Evolutionary conservation across 2,888 invertebrate genomes (phyloP).

Genomic region (Alitta virens): DNA sequence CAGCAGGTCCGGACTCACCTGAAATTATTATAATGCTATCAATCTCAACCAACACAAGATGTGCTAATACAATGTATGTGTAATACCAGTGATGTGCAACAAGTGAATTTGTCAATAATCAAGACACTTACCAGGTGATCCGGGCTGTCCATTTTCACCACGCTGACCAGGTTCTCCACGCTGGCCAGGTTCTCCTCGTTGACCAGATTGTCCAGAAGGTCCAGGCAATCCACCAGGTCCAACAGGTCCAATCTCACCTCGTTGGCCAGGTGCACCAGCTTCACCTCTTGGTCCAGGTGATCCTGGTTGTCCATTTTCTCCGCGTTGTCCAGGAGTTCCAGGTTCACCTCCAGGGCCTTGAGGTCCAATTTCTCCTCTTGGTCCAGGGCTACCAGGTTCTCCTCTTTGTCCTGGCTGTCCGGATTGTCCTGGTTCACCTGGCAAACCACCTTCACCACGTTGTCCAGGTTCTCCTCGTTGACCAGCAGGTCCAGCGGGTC

Average conservation of each 20-base stretch:
- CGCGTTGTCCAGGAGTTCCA: slow-evolving; percentile 8
- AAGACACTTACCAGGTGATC: not conserved
- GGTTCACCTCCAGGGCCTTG: not conserved
- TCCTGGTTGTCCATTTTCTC: slow-evolving; percentile 18
- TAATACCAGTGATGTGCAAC: no score
- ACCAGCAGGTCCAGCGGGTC: slow-evolving; percentile 11
- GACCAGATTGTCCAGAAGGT: slow-evolving; percentile 7
- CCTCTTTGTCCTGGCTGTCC: slow-evolving; percentile 13
- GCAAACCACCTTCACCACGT: slow-evolving; percentile 19
- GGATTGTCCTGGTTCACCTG: slow-evolving; percentile 4
- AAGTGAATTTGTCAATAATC: not conserved
- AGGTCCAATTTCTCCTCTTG: slow-evolving; percentile 10
- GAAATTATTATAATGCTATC: no score
- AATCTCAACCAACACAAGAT: no score
- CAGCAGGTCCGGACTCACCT: slow-evolving; percentile 11
- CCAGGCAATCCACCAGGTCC: slow-evolving; percentile 18
- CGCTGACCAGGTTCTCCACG: slow-evolving; percentile 10
- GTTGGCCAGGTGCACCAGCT: slow-evolving; percentile 17
- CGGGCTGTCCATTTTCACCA: slow-evolving; percentile 14
- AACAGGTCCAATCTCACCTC: slow-evolving; percentile 12
- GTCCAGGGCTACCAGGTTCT: slow-evolving; percentile 13
- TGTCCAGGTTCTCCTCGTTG: slow-evolving; percentile 13
- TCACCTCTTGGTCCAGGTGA: slow-evolving; percentile 18
- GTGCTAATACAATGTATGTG: no score
- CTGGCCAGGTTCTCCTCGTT: slow-evolving; percentile 11